Evolutionary conservation across 2,888 invertebrate species (phyloP), one percentile per base, ranked within the genome.

Genomic region (Epinotia nisella): DNA sequence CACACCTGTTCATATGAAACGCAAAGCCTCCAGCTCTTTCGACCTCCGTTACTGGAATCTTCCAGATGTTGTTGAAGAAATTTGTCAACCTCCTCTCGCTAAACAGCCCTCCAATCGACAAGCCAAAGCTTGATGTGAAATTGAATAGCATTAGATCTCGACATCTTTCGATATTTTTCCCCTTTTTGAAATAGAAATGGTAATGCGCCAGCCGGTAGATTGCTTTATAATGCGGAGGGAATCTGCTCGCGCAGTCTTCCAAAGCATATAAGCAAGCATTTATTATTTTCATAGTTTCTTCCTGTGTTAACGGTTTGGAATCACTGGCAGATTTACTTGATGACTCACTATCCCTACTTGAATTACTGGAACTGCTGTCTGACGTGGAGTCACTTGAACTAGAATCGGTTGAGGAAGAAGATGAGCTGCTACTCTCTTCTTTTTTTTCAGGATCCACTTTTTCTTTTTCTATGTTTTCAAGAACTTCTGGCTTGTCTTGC

Each of bases 61-160:
- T 95, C 98, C 98, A 99, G 71, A 99, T 96, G 62, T 98, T 97
- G 91, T 98, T 97, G 81, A 98, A 98, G 83, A 98, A 98, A 87
- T 98, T 98, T 21, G 95, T 96, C 69, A 94, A 95, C 87, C 97
- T 98, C 66, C 97, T 94, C 80, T 98, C 98, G 51, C 95, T 95
- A 86, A 98, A 99, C 15, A 99, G 92, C 11, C 98, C 98, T 78
- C 95, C 95, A 65, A 97, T 94, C 76, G 95, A 95, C 84, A 96
- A 95, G 15, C 95, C 95, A 64, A 94, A 91, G 77, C 95, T 94
- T 58, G 96, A 95, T 67, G 94, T 94, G 78, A 96, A 96, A 75
- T 95, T 96, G 0, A 95, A 95, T 49, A 97, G 83, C 82, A 97
- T 92, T 0, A 97, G 90, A 81, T 97, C 96, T 78, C 95, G 95